Conservation (phyloP, 2,888 invertebrate species). For the Pseudococcus jackbeardsleyi region DNA sequence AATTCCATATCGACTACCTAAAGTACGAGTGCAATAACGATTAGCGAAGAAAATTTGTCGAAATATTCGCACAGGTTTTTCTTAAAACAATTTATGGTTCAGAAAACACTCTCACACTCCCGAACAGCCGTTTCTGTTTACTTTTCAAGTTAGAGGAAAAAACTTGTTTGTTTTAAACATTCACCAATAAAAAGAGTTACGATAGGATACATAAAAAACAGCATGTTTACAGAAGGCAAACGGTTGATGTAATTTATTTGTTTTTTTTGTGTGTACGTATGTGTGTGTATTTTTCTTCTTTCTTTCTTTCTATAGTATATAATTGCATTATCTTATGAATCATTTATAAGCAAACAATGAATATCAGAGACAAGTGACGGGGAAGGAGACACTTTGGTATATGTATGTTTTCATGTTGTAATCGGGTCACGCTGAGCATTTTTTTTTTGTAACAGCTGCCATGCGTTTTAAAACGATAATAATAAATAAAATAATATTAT, state of each 20-base stretch:
- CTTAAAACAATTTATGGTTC: constrained; percentile 30
- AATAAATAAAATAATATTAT: constrained; percentile 57
- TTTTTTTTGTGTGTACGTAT: constrained; percentile 36
- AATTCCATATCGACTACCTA: not conserved
- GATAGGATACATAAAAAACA: constrained; percentile 60
- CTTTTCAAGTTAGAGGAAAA: constrained; percentile 57
- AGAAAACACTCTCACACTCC: constrained; percentile 52
- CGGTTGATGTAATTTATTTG: constrained; percentile 62
- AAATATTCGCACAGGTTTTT: constrained; percentile 40
- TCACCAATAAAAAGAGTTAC: constrained; percentile 61
- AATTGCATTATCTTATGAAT: constrained; percentile 62
- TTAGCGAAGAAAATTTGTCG: constrained; percentile 2
- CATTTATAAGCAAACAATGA: constrained; percentile 62
- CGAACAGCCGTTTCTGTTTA: constrained; percentile 60
- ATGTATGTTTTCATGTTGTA: constrained; percentile 56
- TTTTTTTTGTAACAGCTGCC: constrained; percentile 52
- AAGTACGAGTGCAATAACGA: not conserved
- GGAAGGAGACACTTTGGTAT: constrained; percentile 57
- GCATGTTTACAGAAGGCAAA: constrained; percentile 60
- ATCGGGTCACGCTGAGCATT: constrained; percentile 60
- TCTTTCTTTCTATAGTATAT: constrained; percentile 44
- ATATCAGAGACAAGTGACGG: constrained; percentile 60
- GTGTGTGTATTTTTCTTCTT: constrained; percentile 17
- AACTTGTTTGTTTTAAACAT: constrained; percentile 60
- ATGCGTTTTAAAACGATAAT: constrained; percentile 50